Evolutionary conservation across 2,113 vertebrate species (phyloP).

Genomic region (Podarcis muralis): DNA sequence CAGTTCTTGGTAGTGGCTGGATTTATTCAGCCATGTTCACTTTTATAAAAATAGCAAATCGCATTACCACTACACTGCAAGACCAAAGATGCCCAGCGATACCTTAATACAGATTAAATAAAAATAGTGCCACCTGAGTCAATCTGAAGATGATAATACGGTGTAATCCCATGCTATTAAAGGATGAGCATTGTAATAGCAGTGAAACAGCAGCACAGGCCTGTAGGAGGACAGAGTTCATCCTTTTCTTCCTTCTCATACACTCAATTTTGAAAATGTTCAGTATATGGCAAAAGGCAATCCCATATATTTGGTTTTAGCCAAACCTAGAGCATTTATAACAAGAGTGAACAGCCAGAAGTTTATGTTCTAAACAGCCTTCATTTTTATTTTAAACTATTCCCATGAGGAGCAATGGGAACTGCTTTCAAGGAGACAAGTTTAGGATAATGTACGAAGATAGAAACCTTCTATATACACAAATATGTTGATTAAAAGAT

Average conservation of each 20-base stretch:
- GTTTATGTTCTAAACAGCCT: background rate
- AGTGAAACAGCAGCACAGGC: constrained; percentile 57
- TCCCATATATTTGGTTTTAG: rapidly evolving
- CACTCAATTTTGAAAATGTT: constrained; percentile 2
- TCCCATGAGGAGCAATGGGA: background rate
- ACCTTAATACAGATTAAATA: constrained; percentile 78
- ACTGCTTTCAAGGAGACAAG: background rate
- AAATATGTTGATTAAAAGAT: background rate
- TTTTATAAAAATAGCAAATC: constrained; percentile 79
- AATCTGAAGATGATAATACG: constrained; percentile 67
- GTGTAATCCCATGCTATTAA: constrained; percentile 59
- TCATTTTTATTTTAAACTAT: background rate
- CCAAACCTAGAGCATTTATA: background rate
- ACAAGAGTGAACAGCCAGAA: background rate
- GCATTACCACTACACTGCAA: constrained; percentile 66
- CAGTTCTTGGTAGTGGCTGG: constrained; percentile 53
- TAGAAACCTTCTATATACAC: background rate
- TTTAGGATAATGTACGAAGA: background rate
- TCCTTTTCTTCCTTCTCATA: constrained; percentile 3
- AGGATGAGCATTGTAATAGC: constrained; percentile 55
- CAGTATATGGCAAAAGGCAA: background rate
- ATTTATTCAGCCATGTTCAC: constrained; percentile 65
- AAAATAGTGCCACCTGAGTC: constrained; percentile 61
- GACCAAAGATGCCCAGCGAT: constrained; percentile 70
- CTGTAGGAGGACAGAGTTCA: constrained; percentile 35